Evolutionary conservation across 2,888 invertebrate genomes (phyloP), one percentile per base, ranked within the genome.

Genomic region (Apoda limacodes): DNA sequence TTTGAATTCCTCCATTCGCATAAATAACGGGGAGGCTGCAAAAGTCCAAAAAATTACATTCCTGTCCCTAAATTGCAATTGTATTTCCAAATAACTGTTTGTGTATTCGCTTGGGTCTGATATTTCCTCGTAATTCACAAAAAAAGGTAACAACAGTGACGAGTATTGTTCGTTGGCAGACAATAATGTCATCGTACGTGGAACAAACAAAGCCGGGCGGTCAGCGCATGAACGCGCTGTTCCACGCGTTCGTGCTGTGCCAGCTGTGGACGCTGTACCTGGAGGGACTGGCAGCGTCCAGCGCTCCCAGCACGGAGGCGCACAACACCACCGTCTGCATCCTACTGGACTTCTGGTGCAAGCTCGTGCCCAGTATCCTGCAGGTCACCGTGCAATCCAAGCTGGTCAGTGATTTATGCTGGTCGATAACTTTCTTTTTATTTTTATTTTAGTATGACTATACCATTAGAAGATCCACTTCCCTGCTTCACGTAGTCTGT

Each of bases 181-280:
- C 92, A 9, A 97, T 99, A 53, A 88, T 99, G 83, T 91, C 95
- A 1, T 96, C 96, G 6, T 99, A 98, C 83, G 95, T 96, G 17
- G 98, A 98, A 59, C 95, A 96, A 58, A 89, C 91, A 2, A 96
- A 95, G 76, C 87, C 92, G 2, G 47, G 43, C 0, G 42, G 44
- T 4, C 83, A 93, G 31, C 96, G 98, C 56, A 95, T 98, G 95
- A 94, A 93, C 29, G 95, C 97, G 1, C 80, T 99, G 29, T 97
- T 96, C 70, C 95, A 98, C 71, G 96, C 98, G 3, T 99, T 99
- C 70, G 93, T 97, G 37, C 84, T 99, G 27, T 99, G 98, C 60
- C 98, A 98, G 86, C 82, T 99, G 40, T 99, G 98, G 99, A 99
- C 98, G 0, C 88, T 99, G 47, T 99, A 99, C 76, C 86, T 98